Conservation (phyloP, 2,888 invertebrate genomes). For the Athripsodes cinereus region DNA sequence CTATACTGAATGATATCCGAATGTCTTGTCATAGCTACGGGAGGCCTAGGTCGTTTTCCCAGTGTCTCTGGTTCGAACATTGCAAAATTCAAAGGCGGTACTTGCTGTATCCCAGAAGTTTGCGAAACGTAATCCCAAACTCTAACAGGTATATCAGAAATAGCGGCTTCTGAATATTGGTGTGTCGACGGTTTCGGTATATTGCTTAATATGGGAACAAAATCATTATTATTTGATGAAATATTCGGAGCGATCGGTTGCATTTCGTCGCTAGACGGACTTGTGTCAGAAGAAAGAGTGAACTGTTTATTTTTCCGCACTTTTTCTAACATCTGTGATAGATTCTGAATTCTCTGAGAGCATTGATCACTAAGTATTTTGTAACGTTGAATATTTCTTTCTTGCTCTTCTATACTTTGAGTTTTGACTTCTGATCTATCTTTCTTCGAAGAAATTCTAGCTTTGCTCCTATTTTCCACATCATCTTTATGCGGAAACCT, state of each 20-base stretch:
- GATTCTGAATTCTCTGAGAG: slow-evolving; percentile 39
- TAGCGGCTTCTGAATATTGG: background rate
- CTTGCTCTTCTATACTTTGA: slow-evolving; percentile 3
- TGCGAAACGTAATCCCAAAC: background rate
- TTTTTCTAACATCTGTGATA: slow-evolving; percentile 46
- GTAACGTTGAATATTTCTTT: slow-evolving; percentile 8
- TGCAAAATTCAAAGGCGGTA: background rate
- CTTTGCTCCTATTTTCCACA: too few relatives aligned
- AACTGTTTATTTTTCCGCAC: slow-evolving; percentile 41
- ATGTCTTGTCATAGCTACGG: slow-evolving; percentile 16
- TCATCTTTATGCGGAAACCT: too few relatives aligned
- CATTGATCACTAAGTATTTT: slow-evolving; percentile 13
- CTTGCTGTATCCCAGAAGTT: background rate
- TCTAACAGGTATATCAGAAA: background rate
- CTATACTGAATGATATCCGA: too few relatives aligned
- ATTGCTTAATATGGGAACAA: slow-evolving; percentile 18
- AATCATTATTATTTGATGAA: slow-evolving; percentile 5
- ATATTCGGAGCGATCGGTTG: background rate
- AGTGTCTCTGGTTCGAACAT: background rate
- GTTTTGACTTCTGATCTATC: too few relatives aligned
- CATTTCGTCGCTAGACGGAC: slow-evolving; percentile 3
- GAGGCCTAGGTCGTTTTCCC: slow-evolving; percentile 14
- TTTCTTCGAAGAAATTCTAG: too few relatives aligned
- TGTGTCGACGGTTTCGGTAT: slow-evolving; percentile 19
- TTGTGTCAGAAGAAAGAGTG: slow-evolving; percentile 10